Percentiles rank a stretch among this genome's conserved stretches.
These are phyloP conservation scores for Eretmochelys imbricata DNA, from an alignment of 2,113 vertebrate genomes.

Conservation along the genomic window DNA sequence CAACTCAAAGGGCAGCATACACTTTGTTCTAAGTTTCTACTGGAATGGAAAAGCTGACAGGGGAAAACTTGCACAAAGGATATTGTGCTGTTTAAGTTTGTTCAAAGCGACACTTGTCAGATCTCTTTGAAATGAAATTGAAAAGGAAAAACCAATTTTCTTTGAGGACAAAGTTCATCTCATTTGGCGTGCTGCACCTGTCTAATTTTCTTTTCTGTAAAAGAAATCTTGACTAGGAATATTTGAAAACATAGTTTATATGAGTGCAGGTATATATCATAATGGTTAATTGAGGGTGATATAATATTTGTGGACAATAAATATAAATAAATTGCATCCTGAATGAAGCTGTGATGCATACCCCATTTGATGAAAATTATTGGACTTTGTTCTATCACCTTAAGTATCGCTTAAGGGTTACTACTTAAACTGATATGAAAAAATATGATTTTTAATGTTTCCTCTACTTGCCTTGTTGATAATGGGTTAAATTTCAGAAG, in stretches of 20 bases:
- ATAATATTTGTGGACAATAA: conserved; percentile 60
- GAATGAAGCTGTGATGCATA: conserved; percentile 64
- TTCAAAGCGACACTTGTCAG: conserved; percentile 86
- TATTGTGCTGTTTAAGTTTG: conserved; percentile 86
- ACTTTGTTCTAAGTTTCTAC: conserved; percentile 85
- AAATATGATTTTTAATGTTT: conserved; percentile 1
- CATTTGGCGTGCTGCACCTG: conserved; percentile 82
- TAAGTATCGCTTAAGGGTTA: conserved; percentile 9
- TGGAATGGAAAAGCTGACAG: conserved; percentile 85
- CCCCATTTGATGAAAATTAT: conserved; percentile 49
- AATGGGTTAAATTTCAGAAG: neutral
- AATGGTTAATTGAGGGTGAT: conserved; percentile 67
- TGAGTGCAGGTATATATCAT: conserved; percentile 53
- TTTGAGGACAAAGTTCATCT: conserved; percentile 86
- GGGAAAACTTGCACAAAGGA: conserved; percentile 83
- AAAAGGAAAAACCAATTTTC: conserved; percentile 89
- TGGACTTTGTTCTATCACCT: conserved; percentile 31
- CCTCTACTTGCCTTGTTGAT: neutral
- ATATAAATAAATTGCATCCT: conserved; percentile 50
- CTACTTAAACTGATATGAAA: conserved; percentile 19
- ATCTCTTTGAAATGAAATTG: conserved; percentile 86
- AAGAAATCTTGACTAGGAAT: conserved; percentile 79
- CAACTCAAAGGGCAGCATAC: conserved; percentile 82
- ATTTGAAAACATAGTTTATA: conserved; percentile 76
- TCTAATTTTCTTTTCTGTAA: conserved; percentile 79